A percentile compares a stretch with the other conserved stretches of the same genome.
These are phyloP conservation scores for Serranus cabrilla DNA, from an alignment of 2,797 vertebrate genomes.

Conservation along the genomic window DNA sequence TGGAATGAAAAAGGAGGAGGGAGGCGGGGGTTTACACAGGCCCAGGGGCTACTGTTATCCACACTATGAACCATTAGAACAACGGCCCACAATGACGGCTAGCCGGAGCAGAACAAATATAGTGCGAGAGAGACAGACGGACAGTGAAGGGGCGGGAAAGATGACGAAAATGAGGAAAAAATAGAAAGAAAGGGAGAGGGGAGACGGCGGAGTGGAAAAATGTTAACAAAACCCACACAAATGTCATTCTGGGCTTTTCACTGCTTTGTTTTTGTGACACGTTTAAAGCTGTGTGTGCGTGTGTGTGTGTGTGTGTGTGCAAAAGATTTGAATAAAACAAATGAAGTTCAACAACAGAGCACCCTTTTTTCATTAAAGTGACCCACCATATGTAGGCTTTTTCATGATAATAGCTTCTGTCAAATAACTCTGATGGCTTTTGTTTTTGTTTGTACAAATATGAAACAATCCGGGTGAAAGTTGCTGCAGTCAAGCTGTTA, in stretches of 20 bases:
- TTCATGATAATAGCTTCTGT: neutral
- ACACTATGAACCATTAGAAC: slow-evolving; percentile 70
- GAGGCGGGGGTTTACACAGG: slow-evolving; percentile 48
- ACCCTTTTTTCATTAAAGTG: neutral
- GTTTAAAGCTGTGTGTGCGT: neutral
- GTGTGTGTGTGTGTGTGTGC: neutral
- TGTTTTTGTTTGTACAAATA: neutral
- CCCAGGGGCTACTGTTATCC: slow-evolving; percentile 66
- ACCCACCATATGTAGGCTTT: neutral
- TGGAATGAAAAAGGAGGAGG: slow-evolving; percentile 59
- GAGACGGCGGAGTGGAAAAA: neutral
- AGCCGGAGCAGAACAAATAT: slow-evolving; percentile 56
- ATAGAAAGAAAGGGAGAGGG: slow-evolving; percentile 10
- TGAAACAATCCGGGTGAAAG: neutral
- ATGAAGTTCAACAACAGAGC: neutral
- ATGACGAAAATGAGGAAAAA: slow-evolving; percentile 30
- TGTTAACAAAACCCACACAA: slow-evolving; percentile 8
- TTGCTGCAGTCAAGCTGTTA: neutral
- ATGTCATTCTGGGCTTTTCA: neutral
- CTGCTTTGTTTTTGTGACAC: slow-evolving; percentile 7
- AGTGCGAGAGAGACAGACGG: slow-evolving; percentile 12
- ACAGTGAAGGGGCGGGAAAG: slow-evolving; percentile 7
- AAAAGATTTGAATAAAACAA: neutral
- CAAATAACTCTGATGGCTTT: neutral
- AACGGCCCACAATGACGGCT: slow-evolving; percentile 55